A percentile compares a stretch with the other conserved stretches of the same genome.
Conservation (phyloP, 1,140 invertebrate species). For the Semibalanus balanoides region DNA sequence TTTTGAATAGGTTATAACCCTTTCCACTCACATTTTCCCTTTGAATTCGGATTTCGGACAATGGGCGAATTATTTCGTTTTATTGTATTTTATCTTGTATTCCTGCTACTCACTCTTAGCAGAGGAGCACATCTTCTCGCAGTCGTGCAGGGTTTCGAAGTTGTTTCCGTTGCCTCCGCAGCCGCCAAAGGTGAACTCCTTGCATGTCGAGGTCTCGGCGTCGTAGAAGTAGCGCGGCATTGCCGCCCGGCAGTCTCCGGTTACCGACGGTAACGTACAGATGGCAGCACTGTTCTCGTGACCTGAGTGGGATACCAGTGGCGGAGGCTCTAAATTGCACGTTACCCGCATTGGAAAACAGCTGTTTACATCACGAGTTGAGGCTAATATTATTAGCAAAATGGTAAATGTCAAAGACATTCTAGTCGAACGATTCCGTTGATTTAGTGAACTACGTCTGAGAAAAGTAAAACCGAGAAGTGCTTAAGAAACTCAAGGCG, state of each 20-base stretch:
- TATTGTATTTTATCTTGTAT: no score
- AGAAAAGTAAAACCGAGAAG: no score
- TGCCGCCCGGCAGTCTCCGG: constrained; percentile 25
- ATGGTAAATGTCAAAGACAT: not conserved
- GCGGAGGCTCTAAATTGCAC: no score
- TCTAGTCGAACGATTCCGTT: no score
- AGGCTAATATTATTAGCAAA: not conserved
- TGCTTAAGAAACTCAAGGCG: no score
- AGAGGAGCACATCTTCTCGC: constrained; percentile 28
- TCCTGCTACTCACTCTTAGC: no score
- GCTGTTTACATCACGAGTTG: not conserved
- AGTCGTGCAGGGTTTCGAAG: constrained; percentile 32
- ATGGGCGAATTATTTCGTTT: no score
- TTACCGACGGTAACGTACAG: not conserved
- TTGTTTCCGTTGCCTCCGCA: constrained; percentile 42
- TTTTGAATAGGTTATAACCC: no score
- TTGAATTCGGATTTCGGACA: no score
- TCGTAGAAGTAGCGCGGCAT: constrained; percentile 35
- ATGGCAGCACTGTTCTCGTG: not conserved
- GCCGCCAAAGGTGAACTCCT: constrained; percentile 39
- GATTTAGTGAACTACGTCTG: no score
- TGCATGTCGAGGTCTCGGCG: constrained; percentile 27
- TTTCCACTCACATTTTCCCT: no score
- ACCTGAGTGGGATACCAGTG: not conserved
- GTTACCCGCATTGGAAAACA: no score